These are phyloP conservation scores for Micromussa lordhowensis DNA, from an alignment of 92 coral and sea anemone genomes.

Conservation along the genomic window DNA sequence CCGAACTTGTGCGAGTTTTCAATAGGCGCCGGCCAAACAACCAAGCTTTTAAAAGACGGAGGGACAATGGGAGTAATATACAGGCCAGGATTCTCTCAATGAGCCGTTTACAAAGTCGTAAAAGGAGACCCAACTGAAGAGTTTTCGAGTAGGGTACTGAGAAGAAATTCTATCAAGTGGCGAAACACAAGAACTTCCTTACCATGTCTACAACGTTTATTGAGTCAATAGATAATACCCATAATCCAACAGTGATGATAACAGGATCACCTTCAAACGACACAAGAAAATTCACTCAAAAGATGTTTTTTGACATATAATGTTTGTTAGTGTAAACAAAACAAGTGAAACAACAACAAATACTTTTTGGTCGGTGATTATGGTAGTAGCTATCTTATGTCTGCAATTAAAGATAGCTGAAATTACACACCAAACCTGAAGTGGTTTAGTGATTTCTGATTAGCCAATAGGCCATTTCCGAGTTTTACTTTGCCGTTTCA, in stretches of 20 bases:
- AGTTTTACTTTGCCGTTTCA: too few species aligned
- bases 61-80: too few species aligned
- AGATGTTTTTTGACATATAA: not conserved
- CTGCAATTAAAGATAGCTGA: not conserved
- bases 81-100: too few species aligned
- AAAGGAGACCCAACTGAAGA: too few species aligned
- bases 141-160: too few species aligned
- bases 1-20: too few species aligned
- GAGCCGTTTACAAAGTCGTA: too few species aligned
- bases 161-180: too few species aligned
- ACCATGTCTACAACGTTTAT: constrained; percentile 98
- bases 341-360: not conserved
- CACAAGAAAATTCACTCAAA: not conserved
- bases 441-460: not conserved
- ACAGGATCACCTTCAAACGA: constrained; percentile 80
- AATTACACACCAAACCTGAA: not conserved
- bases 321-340: too few species aligned
- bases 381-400: not conserved
- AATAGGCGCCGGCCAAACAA: too few species aligned
- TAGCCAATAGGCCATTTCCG: not conserved
- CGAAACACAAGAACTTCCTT: not conserved
- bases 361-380: too few species aligned
- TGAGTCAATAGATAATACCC: constrained; percentile 96
- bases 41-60: too few species aligned
- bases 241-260: constrained; percentile 84